Percentiles rank a stretch among this genome's conserved stretches.
These are phyloP conservation scores for Drosophila koepferae DNA, from an alignment of 2,888 invertebrate genomes.

Conservation along the genomic window DNA sequence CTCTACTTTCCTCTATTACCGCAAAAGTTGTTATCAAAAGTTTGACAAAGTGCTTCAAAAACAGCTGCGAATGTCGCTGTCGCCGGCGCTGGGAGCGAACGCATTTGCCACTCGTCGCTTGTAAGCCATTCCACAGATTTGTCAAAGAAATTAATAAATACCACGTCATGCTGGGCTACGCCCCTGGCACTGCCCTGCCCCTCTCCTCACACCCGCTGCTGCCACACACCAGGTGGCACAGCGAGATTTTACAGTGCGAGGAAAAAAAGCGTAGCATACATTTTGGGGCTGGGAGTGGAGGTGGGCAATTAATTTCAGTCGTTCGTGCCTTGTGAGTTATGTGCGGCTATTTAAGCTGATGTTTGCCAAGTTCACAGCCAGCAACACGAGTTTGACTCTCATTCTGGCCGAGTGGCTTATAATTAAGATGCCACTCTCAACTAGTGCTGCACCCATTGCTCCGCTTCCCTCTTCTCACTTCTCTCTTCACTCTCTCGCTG, in stretches of 20 bases:
- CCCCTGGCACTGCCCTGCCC: background rate
- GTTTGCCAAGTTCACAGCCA: conserved; percentile 3
- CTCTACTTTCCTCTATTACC: conserved; percentile 11
- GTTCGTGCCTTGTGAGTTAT: conserved; percentile 37
- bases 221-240: conserved; percentile 35
- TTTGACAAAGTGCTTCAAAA: conserved; percentile 79
- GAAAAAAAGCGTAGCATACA: conserved; percentile 51
- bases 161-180: conserved; percentile 68
- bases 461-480: background rate
- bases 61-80: conserved; percentile 31
- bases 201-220: too few species aligned
- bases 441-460: conserved; percentile 21
- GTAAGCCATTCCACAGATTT: conserved; percentile 78
- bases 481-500: background rate
- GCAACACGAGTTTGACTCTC: conserved; percentile 1
- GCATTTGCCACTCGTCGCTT: conserved; percentile 56
- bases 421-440: conserved; percentile 50
- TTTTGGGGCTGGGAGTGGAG: conserved; percentile 40
- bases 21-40: conserved; percentile 77
- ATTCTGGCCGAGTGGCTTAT: conserved; percentile 44
- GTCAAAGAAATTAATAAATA: conserved; percentile 83
- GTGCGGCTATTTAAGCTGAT: conserved; percentile 39
- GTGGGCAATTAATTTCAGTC: conserved; percentile 54
- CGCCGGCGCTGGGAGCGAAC: background rate
- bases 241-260: background rate